Evolutionary conservation across 2,113 vertebrate species (phyloP), one percentile per base, ranked within the genome.

Genomic region (Manacus vitellinus): DNA sequence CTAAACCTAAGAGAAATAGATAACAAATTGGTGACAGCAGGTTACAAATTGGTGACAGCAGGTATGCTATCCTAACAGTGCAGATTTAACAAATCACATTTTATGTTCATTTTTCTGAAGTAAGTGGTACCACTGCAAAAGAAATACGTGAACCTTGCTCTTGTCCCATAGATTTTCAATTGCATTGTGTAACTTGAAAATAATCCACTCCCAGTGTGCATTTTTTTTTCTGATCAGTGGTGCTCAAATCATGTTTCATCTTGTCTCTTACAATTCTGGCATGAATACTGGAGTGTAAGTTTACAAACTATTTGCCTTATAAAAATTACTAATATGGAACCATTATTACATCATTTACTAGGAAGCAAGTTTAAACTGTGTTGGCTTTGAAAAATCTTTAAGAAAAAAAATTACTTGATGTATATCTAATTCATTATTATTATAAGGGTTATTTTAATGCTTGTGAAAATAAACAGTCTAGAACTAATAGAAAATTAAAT

Each of bases 11-110:
- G 31, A 86, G 79, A 93, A 92, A 94, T 54, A 87, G 76, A 85
- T 86, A 88, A 85, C 72, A 96, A 96, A 96, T 72, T 82, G 84
- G 27, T 92, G 74, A 91, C 94, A 95, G 94, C 80, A 81, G 88
- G 95, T 89, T 91, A 87, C 84, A 91, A 95, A 95, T 92, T 96
- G 92, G 30, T 94, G 90, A 86, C 94, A 97, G 91, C 85, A 94
- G 90, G 85, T 94, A 84, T 65, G 68, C 85, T 78, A 68, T 89
- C 52, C 68, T 74, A 92, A 77, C 65, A 74, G 68, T 9, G 61
- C 10, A 81, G 79, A 94, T 95, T 96, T 94, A 94, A 91, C 76
- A 96, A 95, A 97, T 94, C 41, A 62, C 44, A 87, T 95, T 96
- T 96, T 93, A 74, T 86, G 85, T 94, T 95, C 95, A 91, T 65